These are phyloP conservation scores for Callionymus lyra DNA, from an alignment of 2,113 vertebrate genomes.

Conservation along the genomic window DNA sequence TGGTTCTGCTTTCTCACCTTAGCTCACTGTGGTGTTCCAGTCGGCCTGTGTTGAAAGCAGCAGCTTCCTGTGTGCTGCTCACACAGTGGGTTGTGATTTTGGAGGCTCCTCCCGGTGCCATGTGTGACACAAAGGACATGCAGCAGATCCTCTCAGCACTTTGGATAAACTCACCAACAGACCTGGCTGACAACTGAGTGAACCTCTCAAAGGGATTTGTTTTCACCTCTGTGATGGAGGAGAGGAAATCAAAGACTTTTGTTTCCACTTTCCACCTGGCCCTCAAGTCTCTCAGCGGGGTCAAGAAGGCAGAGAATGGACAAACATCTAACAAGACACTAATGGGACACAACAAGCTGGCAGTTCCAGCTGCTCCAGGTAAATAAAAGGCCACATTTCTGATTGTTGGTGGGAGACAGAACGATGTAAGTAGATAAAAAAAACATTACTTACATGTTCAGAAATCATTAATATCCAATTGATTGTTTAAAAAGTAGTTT, in stretches of 20 bases:
- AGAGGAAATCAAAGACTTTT: slow-evolving; percentile 45
- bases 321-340: slow-evolving; percentile 3
- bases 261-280: slow-evolving; percentile 55
- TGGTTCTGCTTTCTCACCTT: too few species aligned
- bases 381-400: slow-evolving; percentile 4
- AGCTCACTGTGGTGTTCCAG: slow-evolving; percentile 24
- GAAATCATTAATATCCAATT: too few species aligned
- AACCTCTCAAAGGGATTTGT: too few species aligned
- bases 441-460: too few species aligned
- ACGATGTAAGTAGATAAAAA: too few species aligned
- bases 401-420: too few species aligned
- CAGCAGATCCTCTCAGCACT: slow-evolving; percentile 5
- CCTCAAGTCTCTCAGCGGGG: slow-evolving; percentile 32
- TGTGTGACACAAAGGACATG: slow-evolving; percentile 6
- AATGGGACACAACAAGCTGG: slow-evolving; percentile 12
- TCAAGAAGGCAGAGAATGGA: slow-evolving; percentile 20
- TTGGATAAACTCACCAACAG: neutral
- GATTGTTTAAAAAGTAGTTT: too few species aligned
- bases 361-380: slow-evolving; percentile 34
- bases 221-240: slow-evolving; percentile 39
- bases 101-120: slow-evolving; percentile 32
- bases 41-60: slow-evolving; percentile 20
- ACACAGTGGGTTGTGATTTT: slow-evolving; percentile 23
- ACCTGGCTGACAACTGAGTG: too few species aligned
- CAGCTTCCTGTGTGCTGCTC: slow-evolving; percentile 24